Percentiles rank a stretch among this genome's conserved stretches.
These are phyloP conservation scores for Buphagus erythrorhynchus DNA, from an alignment of 2,797 vertebrate genomes.

Conservation along the genomic window DNA sequence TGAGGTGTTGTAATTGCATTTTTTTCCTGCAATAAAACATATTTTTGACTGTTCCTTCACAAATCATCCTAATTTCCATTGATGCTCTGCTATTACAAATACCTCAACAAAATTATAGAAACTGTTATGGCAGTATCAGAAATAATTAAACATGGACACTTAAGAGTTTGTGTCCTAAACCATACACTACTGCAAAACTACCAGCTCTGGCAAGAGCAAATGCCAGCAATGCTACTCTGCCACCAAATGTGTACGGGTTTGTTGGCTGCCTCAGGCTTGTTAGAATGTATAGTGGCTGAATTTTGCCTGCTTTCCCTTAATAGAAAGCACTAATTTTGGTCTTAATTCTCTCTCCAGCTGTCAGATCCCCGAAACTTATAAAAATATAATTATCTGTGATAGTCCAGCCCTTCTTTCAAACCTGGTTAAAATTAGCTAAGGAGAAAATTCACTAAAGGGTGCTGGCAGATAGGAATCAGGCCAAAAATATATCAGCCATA, in stretches of 20 bases:
- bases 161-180: not conserved
- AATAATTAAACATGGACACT: not conserved
- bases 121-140: not conserved
- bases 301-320: constrained; percentile 41
- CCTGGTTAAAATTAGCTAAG: constrained; percentile 42
- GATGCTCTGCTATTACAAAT: not conserved
- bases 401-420: constrained; percentile 33
- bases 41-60: not conserved
- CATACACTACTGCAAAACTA: not conserved
- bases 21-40: not conserved
- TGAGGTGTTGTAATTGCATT: not conserved
- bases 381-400: constrained; percentile 49
- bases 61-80: not conserved
- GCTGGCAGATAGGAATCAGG: not conserved
- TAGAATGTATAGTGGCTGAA: not conserved
- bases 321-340: constrained; percentile 46
- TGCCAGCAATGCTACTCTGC: not conserved
- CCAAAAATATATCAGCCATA: constrained; percentile 13
- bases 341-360: constrained; percentile 36
- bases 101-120: not conserved
- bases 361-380: constrained; percentile 44
- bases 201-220: not conserved
- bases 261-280: not conserved
- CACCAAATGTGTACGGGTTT: rapidly evolving
- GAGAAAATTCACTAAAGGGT: constrained; percentile 15